These are phyloP conservation scores for Toxostoma redivivum DNA, from an alignment of 2,113 vertebrate species.

Conservation along the genomic window DNA sequence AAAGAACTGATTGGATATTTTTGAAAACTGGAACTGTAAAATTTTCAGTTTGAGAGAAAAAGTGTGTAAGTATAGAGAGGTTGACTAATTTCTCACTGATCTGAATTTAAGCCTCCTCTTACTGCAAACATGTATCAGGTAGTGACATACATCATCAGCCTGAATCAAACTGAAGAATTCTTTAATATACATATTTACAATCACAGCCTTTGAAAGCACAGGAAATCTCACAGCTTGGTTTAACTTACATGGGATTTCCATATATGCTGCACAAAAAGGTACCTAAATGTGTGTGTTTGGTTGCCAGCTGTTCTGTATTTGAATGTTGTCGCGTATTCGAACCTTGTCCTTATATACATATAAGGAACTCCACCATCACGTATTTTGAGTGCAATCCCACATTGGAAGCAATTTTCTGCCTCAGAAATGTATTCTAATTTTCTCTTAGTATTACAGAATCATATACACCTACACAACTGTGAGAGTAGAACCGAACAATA, in stretches of 20 bases:
- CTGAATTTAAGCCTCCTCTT: not conserved
- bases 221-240: not conserved
- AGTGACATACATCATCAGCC: not conserved
- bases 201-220: not conserved
- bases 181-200: not conserved
- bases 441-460: not conserved
- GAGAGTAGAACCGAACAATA: not conserved
- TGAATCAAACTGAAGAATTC: not conserved
- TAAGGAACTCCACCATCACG: not conserved
- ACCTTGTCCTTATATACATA: not conserved
- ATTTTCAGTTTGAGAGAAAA: not conserved
- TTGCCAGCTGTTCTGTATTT: not conserved
- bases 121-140: rapidly evolving
- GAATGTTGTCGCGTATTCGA: too few relatives aligned
- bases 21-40: not conserved
- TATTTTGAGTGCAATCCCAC: not conserved
- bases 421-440: not conserved
- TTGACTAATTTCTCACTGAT: not conserved
- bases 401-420: not conserved
- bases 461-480: not conserved
- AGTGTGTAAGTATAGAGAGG: rapidly evolving
- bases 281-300: not conserved
- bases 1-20: not conserved
- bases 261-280: not conserved
- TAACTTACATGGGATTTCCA: not conserved